These are phyloP conservation scores for Spongilla lacustris DNA, from an alignment of 37 sponge, comb jelly and placozoan species.

Conservation along the genomic window DNA sequence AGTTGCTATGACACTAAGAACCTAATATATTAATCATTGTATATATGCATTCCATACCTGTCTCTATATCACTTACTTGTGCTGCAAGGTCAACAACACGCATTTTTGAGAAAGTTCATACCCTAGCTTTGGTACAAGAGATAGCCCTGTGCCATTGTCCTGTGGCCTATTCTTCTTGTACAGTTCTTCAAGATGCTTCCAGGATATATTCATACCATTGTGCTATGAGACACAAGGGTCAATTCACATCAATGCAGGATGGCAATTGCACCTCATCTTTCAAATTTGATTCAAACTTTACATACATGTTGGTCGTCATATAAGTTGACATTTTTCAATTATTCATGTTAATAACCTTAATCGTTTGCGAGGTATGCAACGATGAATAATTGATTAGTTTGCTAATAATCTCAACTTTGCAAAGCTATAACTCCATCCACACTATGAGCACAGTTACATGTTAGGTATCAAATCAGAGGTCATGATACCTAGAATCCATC, in stretches of 20 bases:
- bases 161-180: no score
- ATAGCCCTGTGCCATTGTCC: no score
- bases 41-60: no score
- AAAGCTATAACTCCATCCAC: not conserved
- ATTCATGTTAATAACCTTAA: not conserved
- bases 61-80: no score
- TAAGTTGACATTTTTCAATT: not conserved
- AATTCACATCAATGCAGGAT: not conserved
- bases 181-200: no score
- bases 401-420: not conserved
- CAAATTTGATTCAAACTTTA: not conserved
- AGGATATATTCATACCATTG: no score
- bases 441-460: not conserved
- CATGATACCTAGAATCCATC: conserved; percentile 1
- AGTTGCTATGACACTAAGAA: no score
- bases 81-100: no score
- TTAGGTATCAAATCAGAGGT: not conserved
- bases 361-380: not conserved
- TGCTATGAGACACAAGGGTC: no score
- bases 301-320: not conserved
- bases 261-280: not conserved
- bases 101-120: no score
- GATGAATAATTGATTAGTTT: not conserved
- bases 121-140: no score
- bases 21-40: no score